These are phyloP conservation scores for Cerceris rybyensis DNA, from an alignment of 2,888 invertebrate genomes.

Conservation along the genomic window DNA sequence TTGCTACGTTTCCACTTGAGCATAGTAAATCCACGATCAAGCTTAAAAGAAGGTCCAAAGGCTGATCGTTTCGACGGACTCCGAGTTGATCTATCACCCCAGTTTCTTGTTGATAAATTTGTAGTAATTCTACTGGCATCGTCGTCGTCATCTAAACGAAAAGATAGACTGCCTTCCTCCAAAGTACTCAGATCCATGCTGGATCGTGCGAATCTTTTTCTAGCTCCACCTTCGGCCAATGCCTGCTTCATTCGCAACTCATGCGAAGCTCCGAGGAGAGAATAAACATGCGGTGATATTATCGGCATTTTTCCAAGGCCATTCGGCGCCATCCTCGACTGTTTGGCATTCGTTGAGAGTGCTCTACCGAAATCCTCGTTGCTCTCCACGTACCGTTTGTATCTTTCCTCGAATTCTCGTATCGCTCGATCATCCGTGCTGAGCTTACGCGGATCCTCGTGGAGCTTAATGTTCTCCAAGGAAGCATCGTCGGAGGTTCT, in stretches of 20 bases:
- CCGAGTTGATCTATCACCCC: conserved; percentile 20
- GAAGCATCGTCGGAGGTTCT: conserved; percentile 17
- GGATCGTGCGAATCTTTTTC: conserved; percentile 22
- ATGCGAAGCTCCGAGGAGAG: conserved; percentile 64
- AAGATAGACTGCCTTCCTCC: conserved; percentile 51
- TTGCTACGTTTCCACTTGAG: conserved; percentile 30
- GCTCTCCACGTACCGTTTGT: conserved; percentile 50
- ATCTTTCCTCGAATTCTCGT: conserved; percentile 55
- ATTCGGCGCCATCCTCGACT: conserved; percentile 37
- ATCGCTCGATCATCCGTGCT: conserved; percentile 53
- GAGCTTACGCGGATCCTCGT: conserved; percentile 41
- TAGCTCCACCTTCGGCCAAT: conserved; percentile 43
- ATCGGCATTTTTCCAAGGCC: conserved; percentile 52
- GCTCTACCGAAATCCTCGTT: conserved; percentile 51
- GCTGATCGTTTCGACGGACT: conserved; percentile 34
- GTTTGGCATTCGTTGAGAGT: conserved; percentile 39
- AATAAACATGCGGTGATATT: conserved; percentile 60
- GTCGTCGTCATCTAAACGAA: conserved; percentile 51
- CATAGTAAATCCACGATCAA: conserved; percentile 46
- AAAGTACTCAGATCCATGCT: conserved; percentile 20
- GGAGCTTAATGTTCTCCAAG: conserved; percentile 37
- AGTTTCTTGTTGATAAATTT: conserved; percentile 31
- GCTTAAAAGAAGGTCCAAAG: conserved; percentile 20
- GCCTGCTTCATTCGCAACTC: conserved; percentile 63
- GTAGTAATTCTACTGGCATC: conserved; percentile 27